Conservation (phyloP, 2,113 vertebrate genomes). For the Phrynocephalus versicolor region DNA sequence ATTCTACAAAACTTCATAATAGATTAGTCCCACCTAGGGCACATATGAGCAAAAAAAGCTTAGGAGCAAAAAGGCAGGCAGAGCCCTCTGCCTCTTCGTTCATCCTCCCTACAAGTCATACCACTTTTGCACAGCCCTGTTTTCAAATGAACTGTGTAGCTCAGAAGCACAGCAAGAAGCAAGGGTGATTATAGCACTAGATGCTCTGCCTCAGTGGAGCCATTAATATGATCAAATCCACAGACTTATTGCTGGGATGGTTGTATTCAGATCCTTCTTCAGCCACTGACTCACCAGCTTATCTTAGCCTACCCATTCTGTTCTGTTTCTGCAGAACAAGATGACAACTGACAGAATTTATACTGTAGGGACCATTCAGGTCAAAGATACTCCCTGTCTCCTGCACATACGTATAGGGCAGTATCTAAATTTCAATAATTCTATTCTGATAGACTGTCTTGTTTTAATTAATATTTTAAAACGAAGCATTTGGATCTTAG, state of each 20-base stretch:
- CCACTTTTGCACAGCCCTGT: neutral
- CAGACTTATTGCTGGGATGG: neutral
- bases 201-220: neutral
- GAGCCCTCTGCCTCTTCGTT: neutral
- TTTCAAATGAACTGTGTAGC: neutral
- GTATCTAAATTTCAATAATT: neutral
- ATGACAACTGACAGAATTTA: neutral
- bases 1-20: too few species aligned
- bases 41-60: neutral
- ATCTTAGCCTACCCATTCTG: neutral
- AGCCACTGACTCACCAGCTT: neutral
- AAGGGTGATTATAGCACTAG: neutral
- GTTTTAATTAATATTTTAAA: too few species aligned
- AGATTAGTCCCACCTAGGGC: too few species aligned
- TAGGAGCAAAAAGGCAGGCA: neutral
- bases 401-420: neutral
- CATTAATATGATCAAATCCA: neutral
- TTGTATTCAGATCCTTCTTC: neutral
- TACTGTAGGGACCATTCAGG: neutral
- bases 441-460: neutral
- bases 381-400: neutral
- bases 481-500: too few species aligned
- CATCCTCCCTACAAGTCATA: neutral
- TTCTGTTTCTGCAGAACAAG: neutral
- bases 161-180: neutral